Evolutionary conservation across 1,140 invertebrate genomes (phyloP).

Genomic region (Apis mellifera): Amel_HAv3.1 CM009943.2:4409001-4409500

Average conservation of each 20-base stretch:
- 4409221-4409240: background rate
- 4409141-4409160: too few relatives aligned
- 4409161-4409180: background rate
- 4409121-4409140: too few relatives aligned
- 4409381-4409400: background rate
- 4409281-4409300: background rate
- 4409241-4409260: too few relatives aligned
- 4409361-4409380: background rate
- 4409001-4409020: slow-evolving; percentile 35
- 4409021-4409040: slow-evolving; percentile 15
- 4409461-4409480: background rate
- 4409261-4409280: background rate
- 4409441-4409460: background rate
- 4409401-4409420: slow-evolving; percentile 24
- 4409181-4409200: background rate
- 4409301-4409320: background rate
- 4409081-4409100: too few relatives aligned
- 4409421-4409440: slow-evolving; percentile 14
- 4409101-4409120: too few relatives aligned
- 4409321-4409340: slow-evolving; percentile 5
- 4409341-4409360: slow-evolving; percentile 3
- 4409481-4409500: background rate
- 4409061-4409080: too few relatives aligned
- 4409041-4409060: too few relatives aligned
- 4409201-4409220: background rate